Evolutionary conservation across 2,888 invertebrate genomes (phyloP), one percentile per base, ranked within the genome.

Genomic region (Agrochola lota): DNA sequence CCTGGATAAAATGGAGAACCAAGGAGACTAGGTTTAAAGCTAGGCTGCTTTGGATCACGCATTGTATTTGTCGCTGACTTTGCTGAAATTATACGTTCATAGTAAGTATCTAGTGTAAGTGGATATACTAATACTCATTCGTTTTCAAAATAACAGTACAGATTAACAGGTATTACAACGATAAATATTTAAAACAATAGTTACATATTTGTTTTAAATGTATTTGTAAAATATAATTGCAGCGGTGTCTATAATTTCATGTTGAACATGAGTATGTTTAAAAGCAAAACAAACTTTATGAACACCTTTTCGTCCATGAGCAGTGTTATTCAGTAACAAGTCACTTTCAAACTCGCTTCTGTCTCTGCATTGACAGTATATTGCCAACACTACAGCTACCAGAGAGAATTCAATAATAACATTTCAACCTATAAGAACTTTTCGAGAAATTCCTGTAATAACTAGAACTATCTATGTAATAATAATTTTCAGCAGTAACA

Each of bases 1-100:
- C 98, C 98, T 83, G 97, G 97, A 91, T 98, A 98, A 92, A 98
- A 98, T 23, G 98, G 98, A 3, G 98, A 98, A 11, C 94, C 92
- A 60, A 94, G 85, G 35, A 93, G 87, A 46, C 89, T 90, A 35
- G 94, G 90, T 71, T 94, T 95, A 79, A 92, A 96, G 91, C 91
- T 92, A 90, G 94, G 92, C 91, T 93, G 85, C 85, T 91, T 91
- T 86, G 93, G 76, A 93, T 97, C 88, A 92, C 88, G 88, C 92
- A 94, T 73, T 94, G 91, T 79, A 93, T 96, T 91, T 91, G 91
- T 69, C 90, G 94, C 74, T 91, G 95, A 84, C 93, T 91, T 90
- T 46, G 80, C 96, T 96, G 88, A 76, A 92, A 94, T 83, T 72
- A 87, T 64, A 85, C 23, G 17, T 71, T 63, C 20, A 43, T 63